Percentiles rank a stretch among this genome's conserved stretches.
These are phyloP conservation scores for Plecturocebus donacophilus DNA, from an alignment of 2,113 vertebrate genomes.

Conservation along the genomic window DNA sequence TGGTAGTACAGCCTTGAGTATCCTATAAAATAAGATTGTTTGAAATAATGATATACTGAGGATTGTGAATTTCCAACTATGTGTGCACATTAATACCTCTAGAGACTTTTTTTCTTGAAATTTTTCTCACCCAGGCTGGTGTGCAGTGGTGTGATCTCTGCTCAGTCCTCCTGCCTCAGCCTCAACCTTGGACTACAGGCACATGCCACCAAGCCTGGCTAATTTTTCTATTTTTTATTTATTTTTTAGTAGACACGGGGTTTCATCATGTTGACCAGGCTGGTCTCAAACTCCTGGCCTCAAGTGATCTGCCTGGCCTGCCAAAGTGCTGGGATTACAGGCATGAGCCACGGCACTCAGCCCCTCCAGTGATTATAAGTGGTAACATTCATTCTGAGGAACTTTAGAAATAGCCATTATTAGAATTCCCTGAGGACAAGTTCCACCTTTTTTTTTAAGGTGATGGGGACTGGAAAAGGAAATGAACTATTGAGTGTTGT, in stretches of 20 bases:
- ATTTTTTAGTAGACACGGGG: not conserved
- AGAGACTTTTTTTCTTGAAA: no score
- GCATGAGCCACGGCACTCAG: not conserved
- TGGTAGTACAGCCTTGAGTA: not conserved
- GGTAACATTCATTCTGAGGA: not conserved
- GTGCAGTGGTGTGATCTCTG: not conserved
- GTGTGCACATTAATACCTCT: no score
- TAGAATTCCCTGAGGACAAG: not conserved
- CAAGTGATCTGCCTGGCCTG: not conserved
- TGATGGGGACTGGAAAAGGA: not conserved
- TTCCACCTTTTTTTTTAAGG: not conserved
- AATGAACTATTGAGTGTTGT: not conserved
- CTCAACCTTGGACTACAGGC: not conserved
- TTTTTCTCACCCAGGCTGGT: not conserved
- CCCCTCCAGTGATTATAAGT: not conserved
- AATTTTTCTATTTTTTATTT: not conserved
- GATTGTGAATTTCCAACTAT: no score
- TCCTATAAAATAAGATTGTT: not conserved
- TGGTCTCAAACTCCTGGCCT: not conserved
- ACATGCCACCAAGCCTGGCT: not conserved
- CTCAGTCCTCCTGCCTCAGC: not conserved
- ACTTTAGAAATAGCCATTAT: not conserved
- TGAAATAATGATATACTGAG: not conserved
- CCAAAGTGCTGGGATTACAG: not conserved
- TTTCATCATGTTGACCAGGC: not conserved